Conservation (phyloP, 2,888 invertebrate genomes). For the Acanthoscelides obtectus region DNA sequence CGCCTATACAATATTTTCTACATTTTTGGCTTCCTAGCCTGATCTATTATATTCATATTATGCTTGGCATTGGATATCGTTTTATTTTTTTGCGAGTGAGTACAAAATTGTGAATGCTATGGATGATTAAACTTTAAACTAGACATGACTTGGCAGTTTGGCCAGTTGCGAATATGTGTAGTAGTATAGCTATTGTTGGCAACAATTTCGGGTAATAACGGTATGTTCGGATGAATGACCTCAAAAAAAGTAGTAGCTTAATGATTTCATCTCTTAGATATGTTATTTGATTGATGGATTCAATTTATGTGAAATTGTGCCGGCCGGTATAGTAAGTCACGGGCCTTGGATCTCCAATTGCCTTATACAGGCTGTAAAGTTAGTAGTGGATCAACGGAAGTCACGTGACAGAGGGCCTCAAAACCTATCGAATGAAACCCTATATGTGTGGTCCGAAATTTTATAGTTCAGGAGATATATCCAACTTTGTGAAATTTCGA, state of each 20-base stretch:
- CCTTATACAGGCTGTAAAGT: no score
- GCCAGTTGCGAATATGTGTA: neutral
- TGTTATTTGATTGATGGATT: neutral
- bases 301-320: neutral
- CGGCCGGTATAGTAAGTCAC: no score
- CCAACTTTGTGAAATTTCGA: no score
- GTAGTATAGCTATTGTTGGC: neutral
- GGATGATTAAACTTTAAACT: neutral
- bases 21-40: no score
- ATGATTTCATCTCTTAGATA: neutral
- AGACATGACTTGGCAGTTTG: neutral
- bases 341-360: no score
- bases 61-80: neutral
- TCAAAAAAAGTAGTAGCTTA: neutral
- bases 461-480: no score
- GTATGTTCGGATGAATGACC: neutral
- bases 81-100: neutral
- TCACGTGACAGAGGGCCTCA: no score
- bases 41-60: no score
- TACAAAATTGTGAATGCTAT: neutral
- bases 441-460: no score
- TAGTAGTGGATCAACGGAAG: no score
- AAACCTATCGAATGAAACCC: no score
- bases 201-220: neutral
- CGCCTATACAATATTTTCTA: no score